Conservation (phyloP, 2,797 vertebrate genomes). For the Coilia nasus region DNA sequence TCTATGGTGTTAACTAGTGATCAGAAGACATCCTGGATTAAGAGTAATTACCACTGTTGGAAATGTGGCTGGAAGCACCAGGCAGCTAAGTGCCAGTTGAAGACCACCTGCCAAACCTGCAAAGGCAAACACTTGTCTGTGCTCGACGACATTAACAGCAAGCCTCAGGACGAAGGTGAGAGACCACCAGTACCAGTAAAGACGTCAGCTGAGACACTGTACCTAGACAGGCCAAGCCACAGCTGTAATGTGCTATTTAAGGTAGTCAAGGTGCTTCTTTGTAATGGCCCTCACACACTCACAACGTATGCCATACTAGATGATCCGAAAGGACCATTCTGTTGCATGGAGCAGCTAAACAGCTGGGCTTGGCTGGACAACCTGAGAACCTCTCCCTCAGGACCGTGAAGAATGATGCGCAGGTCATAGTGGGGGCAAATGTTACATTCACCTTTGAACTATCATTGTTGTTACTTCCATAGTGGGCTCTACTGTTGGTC, state of each 20-base stretch:
- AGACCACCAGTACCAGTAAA: background rate
- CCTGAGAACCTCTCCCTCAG: background rate
- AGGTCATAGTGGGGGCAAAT: background rate
- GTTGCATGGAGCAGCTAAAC: background rate
- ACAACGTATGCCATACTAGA: background rate
- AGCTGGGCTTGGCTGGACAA: background rate
- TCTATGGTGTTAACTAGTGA: too few species aligned
- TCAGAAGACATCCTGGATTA: constrained; percentile 35
- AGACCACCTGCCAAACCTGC: constrained; percentile 21
- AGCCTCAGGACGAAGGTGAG: background rate
- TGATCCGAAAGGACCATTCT: background rate
- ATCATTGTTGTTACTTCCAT: too few species aligned
- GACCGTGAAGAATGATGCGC: background rate
- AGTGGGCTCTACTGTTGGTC: too few species aligned
- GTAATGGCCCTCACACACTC: too few species aligned
- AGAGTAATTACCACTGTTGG: constrained; percentile 30
- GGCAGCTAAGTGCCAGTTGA: constrained; percentile 25
- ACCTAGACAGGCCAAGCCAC: background rate
- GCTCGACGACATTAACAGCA: constrained; percentile 28
- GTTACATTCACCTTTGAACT: background rate
- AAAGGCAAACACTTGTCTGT: background rate
- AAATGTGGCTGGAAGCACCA: constrained; percentile 15
- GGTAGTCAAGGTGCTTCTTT: too few species aligned
- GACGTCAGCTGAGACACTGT: background rate
- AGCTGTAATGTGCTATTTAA: too few species aligned